Evolutionary conservation across 2,113 vertebrate genomes (phyloP), one percentile per base, ranked within the genome.

Genomic region (Siniperca chuatsi): DNA sequence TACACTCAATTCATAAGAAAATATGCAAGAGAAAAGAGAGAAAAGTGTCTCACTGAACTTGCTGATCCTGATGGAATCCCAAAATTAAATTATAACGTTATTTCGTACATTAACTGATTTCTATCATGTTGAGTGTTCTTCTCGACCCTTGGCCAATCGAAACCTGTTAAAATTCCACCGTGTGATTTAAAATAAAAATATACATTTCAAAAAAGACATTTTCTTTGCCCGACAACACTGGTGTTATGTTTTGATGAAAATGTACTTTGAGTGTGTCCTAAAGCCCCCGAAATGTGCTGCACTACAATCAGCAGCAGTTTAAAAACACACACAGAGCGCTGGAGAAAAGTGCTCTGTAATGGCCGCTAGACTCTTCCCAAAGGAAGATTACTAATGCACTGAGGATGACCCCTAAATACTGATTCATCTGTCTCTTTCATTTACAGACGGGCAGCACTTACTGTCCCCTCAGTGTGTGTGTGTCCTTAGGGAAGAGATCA

Each of bases 321-420:
- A 64, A 79, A 71, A 55, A 67, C 12, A 1, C 46, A 37, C 46
- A 71, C 58, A 23, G 1, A 71, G 37, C 12, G 13, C 44, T 16
- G 44, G 60, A 78, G 52, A 9, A 74, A 75, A 83, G 79, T 66
- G 83, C 48, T 69, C 60, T 1, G 67, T 81, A 76, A 89, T 54
- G 73, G 65, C 57, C 4, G 58, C 37, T 23, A 3, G 8, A 33
- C 60, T 1, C 40, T 35, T 81, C 81, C 86, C 88, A 65, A 35
- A 77, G 81, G 78, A 81, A 18, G 68, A 13, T 58, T 9, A 20
- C 84, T 82, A 80, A 87, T 60, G 82, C 76, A 86, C 69, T 18
- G 48, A 81, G 40, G 84, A 89, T 35, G 72, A 80, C 61, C 78
- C 6, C 78, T 76, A 78, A 90, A 87, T 65, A 85, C 70, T 40